Conservation (phyloP, 2,888 invertebrate species). For the Invenusta paracnida region DNA sequence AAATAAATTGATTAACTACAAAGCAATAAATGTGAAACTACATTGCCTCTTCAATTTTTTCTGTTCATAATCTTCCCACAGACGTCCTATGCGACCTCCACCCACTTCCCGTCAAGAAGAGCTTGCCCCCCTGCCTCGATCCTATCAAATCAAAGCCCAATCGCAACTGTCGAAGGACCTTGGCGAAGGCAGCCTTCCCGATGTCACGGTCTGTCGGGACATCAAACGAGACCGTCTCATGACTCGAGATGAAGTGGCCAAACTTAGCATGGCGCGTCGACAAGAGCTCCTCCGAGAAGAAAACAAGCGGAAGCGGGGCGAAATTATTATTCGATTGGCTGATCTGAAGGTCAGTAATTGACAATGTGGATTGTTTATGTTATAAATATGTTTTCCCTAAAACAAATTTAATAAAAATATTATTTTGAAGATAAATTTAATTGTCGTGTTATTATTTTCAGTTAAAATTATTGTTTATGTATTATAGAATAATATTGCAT, state of each 20-base stretch:
- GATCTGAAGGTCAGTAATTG: conserved; percentile 60
- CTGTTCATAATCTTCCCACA: no score
- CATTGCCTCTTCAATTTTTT: no score
- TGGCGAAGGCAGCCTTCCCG: conserved; percentile 79
- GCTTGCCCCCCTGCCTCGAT: conserved; percentile 53
- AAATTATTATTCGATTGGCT: conserved; percentile 57
- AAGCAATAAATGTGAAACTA: no score
- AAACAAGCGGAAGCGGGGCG: conserved; percentile 55
- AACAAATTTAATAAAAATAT: no score
- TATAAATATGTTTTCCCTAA: no score
- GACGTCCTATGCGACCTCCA: neutral
- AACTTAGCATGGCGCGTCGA: conserved; percentile 83
- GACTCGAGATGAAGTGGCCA: conserved; percentile 89
- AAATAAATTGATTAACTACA: no score
- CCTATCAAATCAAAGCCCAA: conserved; percentile 71
- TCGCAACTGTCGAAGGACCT: conserved; percentile 36
- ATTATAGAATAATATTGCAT: no score
- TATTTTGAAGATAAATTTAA: no score
- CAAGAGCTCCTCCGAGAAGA: conserved; percentile 77
- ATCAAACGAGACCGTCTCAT: conserved; percentile 73
- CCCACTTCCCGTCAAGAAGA: conserved; percentile 34
- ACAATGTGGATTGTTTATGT: no score
- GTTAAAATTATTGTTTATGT: no score
- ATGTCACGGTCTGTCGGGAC: conserved; percentile 69
- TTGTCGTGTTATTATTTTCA: no score